These are phyloP conservation scores for Notarius lentiginosus DNA, from an alignment of 2,113 vertebrate species.

Conservation along the genomic window DNA sequence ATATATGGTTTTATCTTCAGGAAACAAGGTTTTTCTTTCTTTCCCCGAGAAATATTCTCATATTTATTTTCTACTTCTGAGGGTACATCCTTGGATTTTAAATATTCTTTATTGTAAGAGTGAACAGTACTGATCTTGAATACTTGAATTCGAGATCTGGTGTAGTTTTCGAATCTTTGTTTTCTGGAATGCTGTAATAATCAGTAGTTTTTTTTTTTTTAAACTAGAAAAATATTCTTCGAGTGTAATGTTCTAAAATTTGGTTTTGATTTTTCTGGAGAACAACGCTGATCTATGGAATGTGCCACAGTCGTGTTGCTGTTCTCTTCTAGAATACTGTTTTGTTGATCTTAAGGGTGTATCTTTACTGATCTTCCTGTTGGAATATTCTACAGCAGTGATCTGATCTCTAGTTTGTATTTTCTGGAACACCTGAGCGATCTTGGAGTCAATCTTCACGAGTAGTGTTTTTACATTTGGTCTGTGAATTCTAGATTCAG, in stretches of 20 bases:
- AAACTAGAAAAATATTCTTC: no score
- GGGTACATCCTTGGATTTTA: background rate
- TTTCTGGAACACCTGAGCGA: no score
- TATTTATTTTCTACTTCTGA: background rate
- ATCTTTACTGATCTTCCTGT: background rate
- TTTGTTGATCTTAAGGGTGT: background rate
- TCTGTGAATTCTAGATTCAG: no score
- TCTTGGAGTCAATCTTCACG: background rate
- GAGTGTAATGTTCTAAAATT: no score
- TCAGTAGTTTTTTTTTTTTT: background rate
- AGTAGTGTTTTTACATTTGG: background rate
- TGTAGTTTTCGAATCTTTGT: background rate
- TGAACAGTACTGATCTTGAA: background rate
- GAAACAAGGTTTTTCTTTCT: background rate
- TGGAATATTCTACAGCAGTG: no score
- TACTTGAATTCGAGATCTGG: background rate
- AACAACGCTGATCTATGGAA: background rate
- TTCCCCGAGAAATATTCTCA: background rate
- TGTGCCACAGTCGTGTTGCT: background rate
- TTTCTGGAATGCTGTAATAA: background rate
- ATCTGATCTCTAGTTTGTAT: no score
- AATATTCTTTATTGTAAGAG: background rate
- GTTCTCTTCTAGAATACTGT: background rate
- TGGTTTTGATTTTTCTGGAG: background rate
- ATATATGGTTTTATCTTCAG: background rate